Base-by-base conservation (phyloP, 2,797 vertebrate species). In the Sebastiscus albofasciatus region DNA sequence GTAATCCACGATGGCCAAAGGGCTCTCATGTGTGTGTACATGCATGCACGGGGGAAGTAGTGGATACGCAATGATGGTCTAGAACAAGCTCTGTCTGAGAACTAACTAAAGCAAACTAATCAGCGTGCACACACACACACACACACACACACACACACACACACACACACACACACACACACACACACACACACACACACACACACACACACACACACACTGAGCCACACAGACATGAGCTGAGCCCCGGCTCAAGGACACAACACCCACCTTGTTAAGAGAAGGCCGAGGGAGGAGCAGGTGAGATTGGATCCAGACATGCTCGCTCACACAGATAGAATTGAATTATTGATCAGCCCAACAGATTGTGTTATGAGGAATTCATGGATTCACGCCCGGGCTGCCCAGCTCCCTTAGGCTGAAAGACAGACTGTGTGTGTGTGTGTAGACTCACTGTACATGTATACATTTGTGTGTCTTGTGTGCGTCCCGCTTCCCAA, bases 261-360 rank as follows among this genome's bases (percentile, higher is more conserved):
- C 77, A 74, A 87, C 84, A 75, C 84, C 92, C 91, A 87, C 89
- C 94, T 95, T 92, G 93, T 94, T 94, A 92, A 87, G 86, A 39
- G 69, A 68, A 87, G 83, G 77, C 86, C 2, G 77, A 87, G 85
- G 87, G 87, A 93, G 87, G 87, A 52, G 87, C 89, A 92, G 94
- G 94, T 94, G 90, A 93, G 94, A 95, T 93, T 93, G 92, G 85
- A 92, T 93, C 87, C 88, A 92, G 94, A 93, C 90, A 89, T 90
- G 92, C 90, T 90, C 70, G 85, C 94, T 90, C 92, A 92, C 92
- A 92, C 93, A 92, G 91, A 90, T 79, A 93, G 90, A 95, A 95
- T 93, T 96, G 93, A 96, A 96, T 96, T 96, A 96, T 96, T 96
- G 95, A 96, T 96, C 93, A 93, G 87, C 72, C 90, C 90, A 93